Evolutionary conservation across 2,797 vertebrate genomes (phyloP), one percentile per base, ranked within the genome.

Genomic region (Delichon dasypus): DNA sequence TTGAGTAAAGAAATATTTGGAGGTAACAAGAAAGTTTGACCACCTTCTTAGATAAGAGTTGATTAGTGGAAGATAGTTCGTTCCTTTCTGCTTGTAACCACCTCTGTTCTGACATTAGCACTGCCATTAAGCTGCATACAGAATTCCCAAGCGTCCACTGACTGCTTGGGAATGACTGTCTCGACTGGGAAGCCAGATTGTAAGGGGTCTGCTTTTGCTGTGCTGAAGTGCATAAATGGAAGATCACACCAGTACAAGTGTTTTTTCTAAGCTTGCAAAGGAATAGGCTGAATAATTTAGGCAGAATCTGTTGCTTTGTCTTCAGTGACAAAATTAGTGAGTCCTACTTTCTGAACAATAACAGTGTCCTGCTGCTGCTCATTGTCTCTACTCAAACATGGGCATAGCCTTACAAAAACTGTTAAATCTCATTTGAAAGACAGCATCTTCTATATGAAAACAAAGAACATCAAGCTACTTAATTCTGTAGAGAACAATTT

Each of bases 61-160:
- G 7, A 34, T 61, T 50, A 84, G 15, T n/a, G 32, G 32, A 26
- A 48, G 72, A 34, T 27, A 38, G 9, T 51, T 16, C 17, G 3
- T 53, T 82, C 21, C 7, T 27, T 80, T 62, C 29, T 62, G 11
- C 55, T 88, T 42, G 45, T 58, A 34, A 61, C 7, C 20, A 45
- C 23, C 19, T 65, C 32, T 60, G 32, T 57, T 74, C 14, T 54
- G 38, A 17, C 5, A 1, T 15, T 11, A 38, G 23, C 1, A 0
- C 3, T 67, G 54, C 40, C 10, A 5, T 25, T 44, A 48, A 62
- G 32, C 34, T 80, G 26, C 9, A 6, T 6, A 4, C 5, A 26
- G 34, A n/a, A 60, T 30, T 38, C 36, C 36, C 36, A 38, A 38
- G 36, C 10, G 42, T 40, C 34, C 29, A 58, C 16, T 32, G 19